Conservation (phyloP, 2,888 invertebrate genomes). For the Hirudinaria manillensis region DNA sequence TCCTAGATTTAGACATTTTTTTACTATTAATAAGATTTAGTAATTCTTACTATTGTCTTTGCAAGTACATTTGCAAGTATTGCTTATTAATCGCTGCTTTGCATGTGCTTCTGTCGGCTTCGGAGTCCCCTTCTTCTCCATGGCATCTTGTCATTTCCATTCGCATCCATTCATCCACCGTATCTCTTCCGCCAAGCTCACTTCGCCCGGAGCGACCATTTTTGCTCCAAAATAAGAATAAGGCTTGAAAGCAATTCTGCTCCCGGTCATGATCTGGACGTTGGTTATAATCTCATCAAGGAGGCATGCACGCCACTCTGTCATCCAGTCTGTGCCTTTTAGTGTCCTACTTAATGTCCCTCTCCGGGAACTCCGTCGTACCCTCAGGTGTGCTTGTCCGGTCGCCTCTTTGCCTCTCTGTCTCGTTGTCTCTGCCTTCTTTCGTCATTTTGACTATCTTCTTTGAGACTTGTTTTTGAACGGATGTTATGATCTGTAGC, state of each 20-base stretch:
- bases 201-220: slow-evolving; percentile 11
- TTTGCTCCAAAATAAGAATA: slow-evolving; percentile 19
- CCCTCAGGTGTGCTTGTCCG: no score
- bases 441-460: no score
- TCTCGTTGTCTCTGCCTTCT: no score
- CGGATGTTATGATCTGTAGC: no score
- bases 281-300: slow-evolving; percentile 15
- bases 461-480: no score
- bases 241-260: slow-evolving; percentile 16
- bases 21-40: no score
- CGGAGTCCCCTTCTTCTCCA: neutral
- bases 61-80: no score
- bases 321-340: no score
- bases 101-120: neutral
- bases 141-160: slow-evolving; percentile 5
- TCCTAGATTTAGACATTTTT: no score
- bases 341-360: no score
- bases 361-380: no score
- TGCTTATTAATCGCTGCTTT: neutral
- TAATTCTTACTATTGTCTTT: slow-evolving; percentile 1
- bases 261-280: slow-evolving; percentile 18
- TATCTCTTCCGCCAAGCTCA: slow-evolving; percentile 19
- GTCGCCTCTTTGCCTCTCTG: no score
- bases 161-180: slow-evolving; percentile 9
- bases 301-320: slow-evolving; percentile 9